A percentile compares a stretch with the other conserved stretches of the same genome.
Conservation (phyloP, 2,113 vertebrate species). For the Mionectes macconnelli region DNA sequence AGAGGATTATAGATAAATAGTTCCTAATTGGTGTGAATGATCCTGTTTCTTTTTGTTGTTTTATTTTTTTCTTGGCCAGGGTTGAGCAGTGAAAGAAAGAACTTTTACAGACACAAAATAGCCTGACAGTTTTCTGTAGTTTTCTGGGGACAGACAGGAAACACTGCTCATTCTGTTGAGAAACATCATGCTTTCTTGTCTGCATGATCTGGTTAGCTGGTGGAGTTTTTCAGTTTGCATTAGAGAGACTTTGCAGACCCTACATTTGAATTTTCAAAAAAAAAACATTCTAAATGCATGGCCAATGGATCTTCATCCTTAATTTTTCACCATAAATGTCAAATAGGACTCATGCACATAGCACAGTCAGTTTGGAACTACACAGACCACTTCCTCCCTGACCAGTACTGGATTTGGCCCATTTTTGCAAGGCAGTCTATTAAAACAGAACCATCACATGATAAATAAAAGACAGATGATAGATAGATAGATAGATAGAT, state of each 20-base stretch:
- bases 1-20: background rate
- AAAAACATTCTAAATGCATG: background rate
- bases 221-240: background rate
- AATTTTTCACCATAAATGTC: background rate
- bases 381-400: accelerated
- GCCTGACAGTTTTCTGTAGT: background rate
- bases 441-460: background rate
- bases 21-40: background rate
- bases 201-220: background rate
- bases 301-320: background rate
- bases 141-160: background rate
- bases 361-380: accelerated
- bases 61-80: background rate
- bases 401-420: background rate
- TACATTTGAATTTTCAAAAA: background rate
- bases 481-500: background rate
- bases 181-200: background rate
- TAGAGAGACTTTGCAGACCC: background rate
- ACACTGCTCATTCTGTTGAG: background rate
- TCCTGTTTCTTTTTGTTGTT: background rate
- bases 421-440: background rate
- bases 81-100: background rate
- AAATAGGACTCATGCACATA: background rate
- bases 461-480: background rate
- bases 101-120: background rate